These are phyloP conservation scores for Colletes collaris DNA, from an alignment of 2,888 invertebrate species.

Conservation along the genomic window DNA sequence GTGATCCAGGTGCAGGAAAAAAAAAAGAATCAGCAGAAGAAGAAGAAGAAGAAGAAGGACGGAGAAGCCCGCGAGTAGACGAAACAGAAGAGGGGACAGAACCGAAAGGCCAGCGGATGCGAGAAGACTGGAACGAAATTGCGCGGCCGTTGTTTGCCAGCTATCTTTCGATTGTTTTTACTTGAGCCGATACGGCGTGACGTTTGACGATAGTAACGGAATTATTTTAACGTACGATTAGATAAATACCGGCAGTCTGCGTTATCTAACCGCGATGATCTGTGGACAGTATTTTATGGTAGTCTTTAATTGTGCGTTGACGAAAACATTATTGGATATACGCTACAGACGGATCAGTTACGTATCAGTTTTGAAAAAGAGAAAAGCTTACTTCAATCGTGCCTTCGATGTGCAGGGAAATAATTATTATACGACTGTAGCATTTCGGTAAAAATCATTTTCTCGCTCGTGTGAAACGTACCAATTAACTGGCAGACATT, in stretches of 20 bases:
- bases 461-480: no score
- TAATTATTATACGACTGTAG: no score
- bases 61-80: slow-evolving; percentile 18
- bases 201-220: neutral
- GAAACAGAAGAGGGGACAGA: slow-evolving; percentile 3
- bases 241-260: neutral
- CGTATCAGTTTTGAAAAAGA: neutral
- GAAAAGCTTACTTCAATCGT: no score
- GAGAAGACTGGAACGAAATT: slow-evolving; percentile 47
- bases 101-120: slow-evolving; percentile 16
- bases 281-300: neutral
- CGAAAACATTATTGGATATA: neutral
- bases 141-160: neutral
- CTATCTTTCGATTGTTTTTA: slow-evolving; percentile 21
- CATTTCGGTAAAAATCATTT: no score
- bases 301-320: neutral
- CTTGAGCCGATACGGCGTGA: slow-evolving; percentile 12
- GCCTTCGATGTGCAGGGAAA: no score
- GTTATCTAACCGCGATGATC: neutral
- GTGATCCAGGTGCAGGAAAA: slow-evolving; percentile 68
- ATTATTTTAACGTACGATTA: slow-evolving; percentile 20
- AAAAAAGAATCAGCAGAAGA: slow-evolving; percentile 25
- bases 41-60: slow-evolving; percentile 27
- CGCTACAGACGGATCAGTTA: neutral
- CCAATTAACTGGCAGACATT: no score